These are phyloP conservation scores for Conopomorpha cramerella DNA, from an alignment of 1,140 invertebrate species.

Conservation along the genomic window DNA sequence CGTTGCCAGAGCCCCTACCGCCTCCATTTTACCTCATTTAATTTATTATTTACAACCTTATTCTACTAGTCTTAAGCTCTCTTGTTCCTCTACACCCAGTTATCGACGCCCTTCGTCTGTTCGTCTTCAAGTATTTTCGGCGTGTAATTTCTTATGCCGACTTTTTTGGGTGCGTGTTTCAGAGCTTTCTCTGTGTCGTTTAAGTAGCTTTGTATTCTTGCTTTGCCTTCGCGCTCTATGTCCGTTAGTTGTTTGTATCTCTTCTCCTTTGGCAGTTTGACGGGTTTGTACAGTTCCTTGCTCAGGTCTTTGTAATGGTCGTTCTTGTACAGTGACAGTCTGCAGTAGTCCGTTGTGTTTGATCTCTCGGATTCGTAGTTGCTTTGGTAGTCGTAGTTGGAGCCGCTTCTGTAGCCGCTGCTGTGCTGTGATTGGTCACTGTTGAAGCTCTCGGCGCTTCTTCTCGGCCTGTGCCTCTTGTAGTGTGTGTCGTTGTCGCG, in stretches of 20 bases:
- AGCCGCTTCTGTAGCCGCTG: slow-evolving; percentile 48
- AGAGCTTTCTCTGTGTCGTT: slow-evolving; percentile 58
- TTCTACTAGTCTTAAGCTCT: slow-evolving; percentile 30
- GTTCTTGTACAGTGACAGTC: slow-evolving; percentile 56
- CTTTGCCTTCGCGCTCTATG: slow-evolving; percentile 62
- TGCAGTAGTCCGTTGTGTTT: slow-evolving; percentile 42
- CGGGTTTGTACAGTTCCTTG: slow-evolving; percentile 56
- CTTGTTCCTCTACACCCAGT: slow-evolving; percentile 46
- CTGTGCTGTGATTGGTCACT: slow-evolving; percentile 46
- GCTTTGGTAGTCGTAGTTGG: slow-evolving; percentile 26
- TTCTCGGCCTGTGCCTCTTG: slow-evolving; percentile 28
- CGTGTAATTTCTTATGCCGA: slow-evolving; percentile 68
- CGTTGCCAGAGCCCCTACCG: slow-evolving; percentile 30
- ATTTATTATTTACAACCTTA: slow-evolving; percentile 48
- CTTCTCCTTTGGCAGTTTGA: slow-evolving; percentile 59
- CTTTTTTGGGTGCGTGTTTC: slow-evolving; percentile 44
- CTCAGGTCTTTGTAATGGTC: slow-evolving; percentile 54
- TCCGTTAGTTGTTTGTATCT: slow-evolving; percentile 46
- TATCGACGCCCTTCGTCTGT: slow-evolving; percentile 42
- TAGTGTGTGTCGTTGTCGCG: slow-evolving; percentile 30
- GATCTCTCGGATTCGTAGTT: slow-evolving; percentile 35
- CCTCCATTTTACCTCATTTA: slow-evolving; percentile 49
- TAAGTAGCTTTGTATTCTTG: slow-evolving; percentile 65
- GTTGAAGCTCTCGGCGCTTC: slow-evolving; percentile 43
- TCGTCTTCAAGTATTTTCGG: slow-evolving; percentile 64